These are phyloP conservation scores for Drosophila sucinea DNA, from an alignment of 1,140 invertebrate genomes.

Conservation along the genomic window DNA sequence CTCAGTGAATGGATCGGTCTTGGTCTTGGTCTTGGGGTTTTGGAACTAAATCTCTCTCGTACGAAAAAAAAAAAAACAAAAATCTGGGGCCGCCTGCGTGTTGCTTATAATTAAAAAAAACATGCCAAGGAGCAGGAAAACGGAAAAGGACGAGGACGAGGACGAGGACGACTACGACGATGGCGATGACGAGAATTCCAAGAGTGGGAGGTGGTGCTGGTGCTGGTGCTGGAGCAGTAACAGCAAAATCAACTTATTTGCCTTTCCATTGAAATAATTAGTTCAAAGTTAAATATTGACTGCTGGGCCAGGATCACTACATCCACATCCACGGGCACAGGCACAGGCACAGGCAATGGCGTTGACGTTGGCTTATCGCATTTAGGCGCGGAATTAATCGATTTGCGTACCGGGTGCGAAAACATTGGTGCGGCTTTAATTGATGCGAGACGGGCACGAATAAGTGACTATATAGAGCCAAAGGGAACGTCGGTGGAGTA, in stretches of 20 bases:
- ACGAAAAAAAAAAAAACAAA: neutral
- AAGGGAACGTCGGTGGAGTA: neutral
- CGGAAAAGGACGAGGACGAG: neutral
- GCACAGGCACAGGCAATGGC: neutral
- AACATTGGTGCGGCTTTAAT: slow-evolving; percentile 82
- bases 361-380: slow-evolving; percentile 64
- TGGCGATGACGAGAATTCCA: neutral
- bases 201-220: slow-evolving; percentile 1
- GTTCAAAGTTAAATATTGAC: slow-evolving; percentile 82
- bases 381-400: slow-evolving; percentile 78
- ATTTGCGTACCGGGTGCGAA: slow-evolving; percentile 81
- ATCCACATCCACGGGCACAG: slow-evolving; percentile 11
- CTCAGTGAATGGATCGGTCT: slow-evolving; percentile 51
- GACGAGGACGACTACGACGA: neutral
- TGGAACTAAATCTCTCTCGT: slow-evolving; percentile 25
- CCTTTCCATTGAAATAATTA: slow-evolving; percentile 83
- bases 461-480: slow-evolving; percentile 19
- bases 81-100: slow-evolving; percentile 68
- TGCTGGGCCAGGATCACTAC: slow-evolving; percentile 26
- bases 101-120: slow-evolving; percentile 82
- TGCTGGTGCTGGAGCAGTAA: slow-evolving; percentile 11
- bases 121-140: slow-evolving; percentile 50
- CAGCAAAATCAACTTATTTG: slow-evolving; percentile 77
- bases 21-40: neutral
- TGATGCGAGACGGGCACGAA: slow-evolving; percentile 71